A percentile compares a stretch with the other conserved stretches of the same genome.
These are phyloP conservation scores for Sweltsa coloradensis DNA, from an alignment of 1,140 invertebrate species.

Conservation along the genomic window DNA sequence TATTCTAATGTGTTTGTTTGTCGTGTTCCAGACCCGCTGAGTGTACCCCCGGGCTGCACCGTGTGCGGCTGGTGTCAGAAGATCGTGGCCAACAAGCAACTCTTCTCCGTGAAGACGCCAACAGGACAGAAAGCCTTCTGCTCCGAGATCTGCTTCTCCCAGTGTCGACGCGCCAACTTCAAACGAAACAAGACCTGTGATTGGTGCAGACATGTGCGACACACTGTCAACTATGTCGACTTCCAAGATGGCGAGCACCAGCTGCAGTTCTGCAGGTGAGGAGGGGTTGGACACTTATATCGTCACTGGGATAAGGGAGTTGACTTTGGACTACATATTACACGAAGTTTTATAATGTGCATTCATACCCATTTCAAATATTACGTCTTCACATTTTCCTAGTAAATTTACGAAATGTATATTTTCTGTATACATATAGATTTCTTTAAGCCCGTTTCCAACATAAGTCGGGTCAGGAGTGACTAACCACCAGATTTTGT, in stretches of 20 bases:
- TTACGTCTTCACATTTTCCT: too few species aligned
- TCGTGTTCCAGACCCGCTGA: neutral
- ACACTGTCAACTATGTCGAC: constrained; percentile 85
- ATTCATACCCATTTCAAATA: too few species aligned
- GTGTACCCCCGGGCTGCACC: neutral
- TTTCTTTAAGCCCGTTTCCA: too few species aligned
- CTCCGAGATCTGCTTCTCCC: constrained; percentile 79
- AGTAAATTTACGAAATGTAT: too few species aligned
- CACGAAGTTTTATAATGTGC: too few species aligned
- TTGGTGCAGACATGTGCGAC: constrained; percentile 81
- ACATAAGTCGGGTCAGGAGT: too few species aligned
- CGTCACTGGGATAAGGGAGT: too few species aligned
- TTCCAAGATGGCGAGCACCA: constrained; percentile 69
- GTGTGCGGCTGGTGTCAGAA: constrained; percentile 11
- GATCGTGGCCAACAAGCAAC: constrained; percentile 3
- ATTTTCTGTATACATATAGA: too few species aligned
- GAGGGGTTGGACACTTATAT: neutral
- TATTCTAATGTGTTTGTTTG: too few species aligned
- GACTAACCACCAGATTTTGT: too few species aligned
- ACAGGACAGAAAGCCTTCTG: constrained; percentile 31
- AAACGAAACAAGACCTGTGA: constrained; percentile 87
- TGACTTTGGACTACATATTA: too few species aligned
- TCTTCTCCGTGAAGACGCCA: constrained; percentile 8
- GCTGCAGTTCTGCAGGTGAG: constrained; percentile 43
- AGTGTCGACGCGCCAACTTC: constrained; percentile 73